Conservation (phyloP, 2,888 invertebrate genomes). For the Trichopria drosophilae region DNA sequence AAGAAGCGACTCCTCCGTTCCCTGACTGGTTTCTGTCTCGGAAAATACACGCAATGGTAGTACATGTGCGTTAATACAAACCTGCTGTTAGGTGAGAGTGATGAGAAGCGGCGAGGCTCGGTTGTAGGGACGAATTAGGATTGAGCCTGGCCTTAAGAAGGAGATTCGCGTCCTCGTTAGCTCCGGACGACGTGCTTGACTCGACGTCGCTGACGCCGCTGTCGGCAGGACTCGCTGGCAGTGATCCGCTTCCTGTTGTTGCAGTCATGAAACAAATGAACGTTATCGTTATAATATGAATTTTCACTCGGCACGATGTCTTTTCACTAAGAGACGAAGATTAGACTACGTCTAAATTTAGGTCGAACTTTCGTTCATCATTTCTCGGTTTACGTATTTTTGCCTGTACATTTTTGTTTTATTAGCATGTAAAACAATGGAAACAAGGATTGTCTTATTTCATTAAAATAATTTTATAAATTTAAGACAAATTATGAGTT, state of each 20-base stretch:
- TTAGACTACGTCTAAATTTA: too few species aligned
- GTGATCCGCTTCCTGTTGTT: conserved; percentile 71
- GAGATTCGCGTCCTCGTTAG: conserved; percentile 58
- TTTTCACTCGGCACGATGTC: too few species aligned
- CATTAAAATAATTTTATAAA: conserved; percentile 1
- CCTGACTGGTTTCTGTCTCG: too few species aligned
- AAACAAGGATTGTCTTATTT: background rate
- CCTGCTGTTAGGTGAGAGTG: conserved; percentile 56
- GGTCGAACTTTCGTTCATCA: conserved; percentile 4
- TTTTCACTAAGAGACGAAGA: too few species aligned
- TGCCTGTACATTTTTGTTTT: background rate
- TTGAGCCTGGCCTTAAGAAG: conserved; percentile 82
- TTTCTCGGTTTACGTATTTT: conserved; percentile 9
- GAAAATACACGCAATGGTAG: too few species aligned
- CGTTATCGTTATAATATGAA: too few species aligned
- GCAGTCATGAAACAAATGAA: too few species aligned
- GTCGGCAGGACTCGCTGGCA: conserved; percentile 96
- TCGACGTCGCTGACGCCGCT: conserved; percentile 97
- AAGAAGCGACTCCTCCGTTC: too few species aligned
- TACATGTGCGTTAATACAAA: conserved; percentile 41
- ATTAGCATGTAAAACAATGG: background rate
- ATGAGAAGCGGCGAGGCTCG: conserved; percentile 52
- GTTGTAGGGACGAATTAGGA: conserved; percentile 63
- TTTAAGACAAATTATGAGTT: background rate
- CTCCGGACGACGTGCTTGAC: conserved; percentile 80